These are phyloP conservation scores for Dendrophyllia cribrosa DNA, from an alignment of 64 coral and sea anemone genomes.

Conservation along the genomic window DNA sequence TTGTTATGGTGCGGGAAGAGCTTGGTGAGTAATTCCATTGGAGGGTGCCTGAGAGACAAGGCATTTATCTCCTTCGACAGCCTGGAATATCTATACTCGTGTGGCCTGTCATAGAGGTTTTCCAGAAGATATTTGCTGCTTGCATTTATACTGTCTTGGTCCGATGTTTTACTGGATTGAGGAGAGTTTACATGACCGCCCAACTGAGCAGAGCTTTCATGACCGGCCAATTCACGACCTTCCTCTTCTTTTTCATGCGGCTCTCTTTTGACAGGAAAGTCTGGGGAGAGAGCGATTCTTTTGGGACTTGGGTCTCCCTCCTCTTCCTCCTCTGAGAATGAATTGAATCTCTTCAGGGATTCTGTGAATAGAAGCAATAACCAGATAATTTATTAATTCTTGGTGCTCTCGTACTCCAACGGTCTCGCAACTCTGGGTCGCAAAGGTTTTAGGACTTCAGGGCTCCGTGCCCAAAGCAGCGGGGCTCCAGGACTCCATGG, in stretches of 20 bases:
- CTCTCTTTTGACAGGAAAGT: conserved; percentile 52
- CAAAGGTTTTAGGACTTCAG: too few species aligned
- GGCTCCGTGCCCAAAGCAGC: too few species aligned
- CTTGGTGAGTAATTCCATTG: conserved; percentile 57
- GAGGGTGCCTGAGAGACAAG: conserved; percentile 13
- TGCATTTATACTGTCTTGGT: neutral
- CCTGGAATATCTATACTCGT: conserved; percentile 20
- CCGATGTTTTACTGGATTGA: conserved; percentile 4
- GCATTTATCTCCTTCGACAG: conserved; percentile 22
- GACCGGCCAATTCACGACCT: neutral
- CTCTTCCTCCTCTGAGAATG: conserved; percentile 41
- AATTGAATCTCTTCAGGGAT: conserved; percentile 37
- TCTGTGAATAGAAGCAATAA: neutral
- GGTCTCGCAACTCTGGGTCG: too few species aligned
- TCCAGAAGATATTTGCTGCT: conserved; percentile 22
- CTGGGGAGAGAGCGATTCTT: conserved; percentile 43
- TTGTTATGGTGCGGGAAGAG: conserved; percentile 61
- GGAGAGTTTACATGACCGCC: neutral
- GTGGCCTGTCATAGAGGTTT: conserved; percentile 7
- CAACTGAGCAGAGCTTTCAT: neutral
- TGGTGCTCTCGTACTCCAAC: too few species aligned
- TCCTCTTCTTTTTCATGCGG: conserved; percentile 2
- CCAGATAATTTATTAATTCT: too few species aligned
- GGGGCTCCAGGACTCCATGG: too few species aligned
- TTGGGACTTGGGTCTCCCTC: conserved; percentile 35